phyloP scores from a whole-genome alignment of 2,797 vertebrate species.

The Schizopygopsis pylzovi region DNA sequence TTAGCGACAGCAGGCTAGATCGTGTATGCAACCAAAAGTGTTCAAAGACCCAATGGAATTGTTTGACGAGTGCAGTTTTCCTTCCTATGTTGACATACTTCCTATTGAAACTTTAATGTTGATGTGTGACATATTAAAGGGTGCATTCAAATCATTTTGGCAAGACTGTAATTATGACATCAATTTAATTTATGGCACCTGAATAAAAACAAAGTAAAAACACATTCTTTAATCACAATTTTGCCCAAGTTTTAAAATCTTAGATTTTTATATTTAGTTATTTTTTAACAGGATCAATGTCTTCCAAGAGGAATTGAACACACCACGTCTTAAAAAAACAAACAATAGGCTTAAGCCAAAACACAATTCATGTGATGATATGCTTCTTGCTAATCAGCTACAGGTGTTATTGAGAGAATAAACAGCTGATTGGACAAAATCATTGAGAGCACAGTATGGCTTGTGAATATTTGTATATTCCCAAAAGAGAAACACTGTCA shows the following conservation, averaged over 20 bases:
- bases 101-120: no score
- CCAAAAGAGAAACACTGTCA: not conserved
- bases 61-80: not conserved
- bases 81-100: no score
- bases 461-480: not conserved
- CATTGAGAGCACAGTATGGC: not conserved
- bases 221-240: not conserved
- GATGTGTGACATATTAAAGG: no score
- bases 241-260: no score
- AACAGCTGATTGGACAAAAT: not conserved
- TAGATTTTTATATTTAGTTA: not conserved
- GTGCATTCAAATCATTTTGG: no score
- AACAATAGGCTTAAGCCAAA: not conserved
- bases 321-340: no score
- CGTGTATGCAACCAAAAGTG: not conserved
- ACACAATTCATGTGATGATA: not conserved
- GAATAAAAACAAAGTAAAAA: not conserved
- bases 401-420: not conserved
- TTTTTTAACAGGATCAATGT: no score
- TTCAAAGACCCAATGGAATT: not conserved
- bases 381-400: not conserved
- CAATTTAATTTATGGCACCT: not conserved
- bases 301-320: no score
- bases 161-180: no score
- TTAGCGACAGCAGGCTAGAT: not conserved